These are phyloP conservation scores for Rhineura floridana DNA, from an alignment of 2,113 vertebrate genomes.

Conservation along the genomic window DNA sequence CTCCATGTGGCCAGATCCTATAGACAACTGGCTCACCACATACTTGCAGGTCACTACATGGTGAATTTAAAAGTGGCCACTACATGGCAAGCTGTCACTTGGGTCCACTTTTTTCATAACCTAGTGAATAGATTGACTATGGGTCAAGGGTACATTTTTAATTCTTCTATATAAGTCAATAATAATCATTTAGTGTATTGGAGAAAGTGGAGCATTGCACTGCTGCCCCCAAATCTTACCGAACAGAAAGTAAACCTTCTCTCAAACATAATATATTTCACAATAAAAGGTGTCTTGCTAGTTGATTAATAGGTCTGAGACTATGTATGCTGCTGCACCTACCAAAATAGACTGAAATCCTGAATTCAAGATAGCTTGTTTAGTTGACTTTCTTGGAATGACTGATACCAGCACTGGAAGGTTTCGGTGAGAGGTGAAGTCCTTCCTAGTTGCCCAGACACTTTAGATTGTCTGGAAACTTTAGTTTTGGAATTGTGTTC, in stretches of 20 bases:
- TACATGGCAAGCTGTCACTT: background rate
- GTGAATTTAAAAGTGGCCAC: too few species aligned
- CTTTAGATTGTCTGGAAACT: too few species aligned
- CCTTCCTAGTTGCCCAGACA: too few species aligned
- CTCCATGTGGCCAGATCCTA: background rate
- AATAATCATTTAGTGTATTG: background rate
- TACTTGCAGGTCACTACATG: background rate
- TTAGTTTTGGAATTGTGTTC: too few species aligned
- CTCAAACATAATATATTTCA: background rate
- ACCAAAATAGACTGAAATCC: background rate
- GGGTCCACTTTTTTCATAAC: too few species aligned
- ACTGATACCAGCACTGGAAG: too few species aligned
- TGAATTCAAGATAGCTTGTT: constrained; percentile 24
- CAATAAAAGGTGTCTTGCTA: background rate
- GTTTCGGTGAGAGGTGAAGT: too few species aligned
- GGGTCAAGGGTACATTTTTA: background rate
- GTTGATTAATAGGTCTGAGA: background rate
- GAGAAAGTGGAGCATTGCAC: background rate
- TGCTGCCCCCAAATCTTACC: background rate
- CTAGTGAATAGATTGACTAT: constrained; percentile 29
- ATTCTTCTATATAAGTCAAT: background rate
- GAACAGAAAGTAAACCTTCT: background rate
- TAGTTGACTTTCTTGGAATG: constrained; percentile 35
- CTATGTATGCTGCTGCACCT: background rate
- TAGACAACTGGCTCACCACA: background rate